Base-by-base conservation (phyloP, 2,797 vertebrate species). In the Esox lucius region DNA sequence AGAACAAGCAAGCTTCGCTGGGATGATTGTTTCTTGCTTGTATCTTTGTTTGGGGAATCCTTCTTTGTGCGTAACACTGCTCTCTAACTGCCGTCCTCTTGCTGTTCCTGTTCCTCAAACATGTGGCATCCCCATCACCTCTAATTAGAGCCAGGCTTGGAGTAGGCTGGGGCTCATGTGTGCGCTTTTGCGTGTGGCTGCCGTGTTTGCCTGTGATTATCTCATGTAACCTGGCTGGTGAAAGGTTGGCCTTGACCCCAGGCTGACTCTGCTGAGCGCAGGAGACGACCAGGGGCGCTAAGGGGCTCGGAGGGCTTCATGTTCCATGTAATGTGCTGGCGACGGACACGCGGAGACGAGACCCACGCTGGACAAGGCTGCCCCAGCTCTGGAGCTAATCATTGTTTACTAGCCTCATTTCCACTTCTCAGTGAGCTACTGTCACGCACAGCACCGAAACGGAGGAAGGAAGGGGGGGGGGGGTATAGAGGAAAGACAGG, bases 401-500 rank as follows among this genome's bases (percentile, higher is more conserved):
- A 93, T 90, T 94, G 90, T 94, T 95, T 95, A 94, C 94, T 94
- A 93, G 90, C 92, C 91, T 94, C 91, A 93, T 94, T 95, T 95
- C 94, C 94, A 94, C 92, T 94, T 94, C 88, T 93, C 92, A 93
- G 92, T 86, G 91, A 94, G 94, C 93, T 94, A 92, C 93, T 94
- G 94, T 94, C 93, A 95, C 93, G 93, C 94, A 95, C 90, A 87
- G 90, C 90, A 85, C 86, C 77, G 78, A 87, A 85, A 86, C 83
- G 83, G 87, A 89, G 88, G 87, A 87, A 89, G 84, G 81, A 84
- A 85, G 86, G 81, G 82, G 70, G 75, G 70, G 28, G 1, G 65
- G 69, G 53, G 76, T 31, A 76, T 77, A 75, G 68, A 78, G 81
- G 82, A 79, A 84, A 87, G 77, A 78, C 75, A 87, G 86, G 84